These are phyloP conservation scores for Caenorhabditis imperialis DNA, from an alignment of 2,888 invertebrate genomes.

Conservation along the genomic window DNA sequence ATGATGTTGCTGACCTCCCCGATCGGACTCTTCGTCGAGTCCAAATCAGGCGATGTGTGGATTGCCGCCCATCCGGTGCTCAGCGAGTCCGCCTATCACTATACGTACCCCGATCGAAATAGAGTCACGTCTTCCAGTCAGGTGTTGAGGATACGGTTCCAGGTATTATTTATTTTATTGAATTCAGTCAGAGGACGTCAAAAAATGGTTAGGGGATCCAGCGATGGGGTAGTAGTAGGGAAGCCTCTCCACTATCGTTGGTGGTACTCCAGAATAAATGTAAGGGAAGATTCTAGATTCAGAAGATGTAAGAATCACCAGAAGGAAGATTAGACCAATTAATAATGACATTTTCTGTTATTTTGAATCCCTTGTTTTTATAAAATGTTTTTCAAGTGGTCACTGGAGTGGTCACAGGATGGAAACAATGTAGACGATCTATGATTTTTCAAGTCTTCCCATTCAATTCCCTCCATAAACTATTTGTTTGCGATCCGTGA, in stretches of 20 bases:
- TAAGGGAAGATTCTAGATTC: conserved; percentile 11
- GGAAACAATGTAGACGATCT: no score
- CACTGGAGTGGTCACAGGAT: no score
- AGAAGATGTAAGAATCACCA: no score
- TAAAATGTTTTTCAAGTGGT: no score
- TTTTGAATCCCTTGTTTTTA: no score
- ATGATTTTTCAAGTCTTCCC: no score
- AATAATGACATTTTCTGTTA: no score
- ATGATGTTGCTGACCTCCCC: conserved; percentile 70
- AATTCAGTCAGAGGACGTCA: not conserved
- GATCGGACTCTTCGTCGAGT: conserved; percentile 61
- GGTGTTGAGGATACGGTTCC: conserved; percentile 70
- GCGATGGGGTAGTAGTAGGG: conserved; percentile 5
- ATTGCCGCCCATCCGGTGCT: conserved; percentile 68
- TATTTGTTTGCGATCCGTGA: not conserved
- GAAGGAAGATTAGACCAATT: no score
- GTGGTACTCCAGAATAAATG: conserved; percentile 18
- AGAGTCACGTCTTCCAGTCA: conserved; percentile 61
- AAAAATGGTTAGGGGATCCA: not conserved
- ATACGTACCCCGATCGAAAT: conserved; percentile 27
- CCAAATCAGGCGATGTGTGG: conserved; percentile 61
- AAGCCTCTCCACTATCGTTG: not conserved
- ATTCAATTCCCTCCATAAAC: no score
- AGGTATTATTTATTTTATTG: conserved; percentile 57
- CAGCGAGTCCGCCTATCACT: conserved; percentile 51